These are phyloP conservation scores for Callionymus lyra DNA, from an alignment of 2,113 vertebrate species.

Conservation along the genomic window DNA sequence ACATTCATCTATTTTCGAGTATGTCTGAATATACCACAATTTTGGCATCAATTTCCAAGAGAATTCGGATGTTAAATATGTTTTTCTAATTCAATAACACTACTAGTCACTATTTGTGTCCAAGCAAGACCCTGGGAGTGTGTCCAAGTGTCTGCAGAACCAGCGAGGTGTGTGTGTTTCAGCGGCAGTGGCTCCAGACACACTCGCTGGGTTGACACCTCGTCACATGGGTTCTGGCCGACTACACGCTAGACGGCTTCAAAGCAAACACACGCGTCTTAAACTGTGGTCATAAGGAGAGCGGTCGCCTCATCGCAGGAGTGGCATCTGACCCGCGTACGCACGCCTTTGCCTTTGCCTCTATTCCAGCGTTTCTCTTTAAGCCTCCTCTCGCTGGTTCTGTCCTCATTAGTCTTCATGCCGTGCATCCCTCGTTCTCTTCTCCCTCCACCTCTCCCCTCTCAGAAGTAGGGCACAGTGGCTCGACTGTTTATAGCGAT, in stretches of 20 bases:
- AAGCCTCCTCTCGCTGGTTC: slow-evolving; percentile 14
- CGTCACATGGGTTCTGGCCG: slow-evolving; percentile 19
- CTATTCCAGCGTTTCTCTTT: slow-evolving; percentile 17
- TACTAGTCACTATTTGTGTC: no score
- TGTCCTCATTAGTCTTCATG: slow-evolving; percentile 32
- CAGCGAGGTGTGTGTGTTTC: slow-evolving; percentile 1
- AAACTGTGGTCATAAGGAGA: slow-evolving; percentile 24
- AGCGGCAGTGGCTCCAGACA: slow-evolving; percentile 19
- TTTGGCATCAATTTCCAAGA: no score
- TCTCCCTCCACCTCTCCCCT: slow-evolving; percentile 20
- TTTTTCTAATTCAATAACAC: no score
- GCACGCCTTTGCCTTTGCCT: slow-evolving; percentile 16
- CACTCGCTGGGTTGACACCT: slow-evolving; percentile 14
- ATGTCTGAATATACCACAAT: no score
- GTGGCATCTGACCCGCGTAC: slow-evolving; percentile 32
- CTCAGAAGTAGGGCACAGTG: slow-evolving; percentile 60
- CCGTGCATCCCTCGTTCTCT: slow-evolving; percentile 20
- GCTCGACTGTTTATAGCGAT: slow-evolving; percentile 54
- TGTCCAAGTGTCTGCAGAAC: not conserved
- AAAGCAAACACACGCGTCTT: slow-evolving; percentile 3
- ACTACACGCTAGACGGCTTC: slow-evolving; percentile 4
- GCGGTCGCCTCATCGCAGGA: slow-evolving; percentile 35
- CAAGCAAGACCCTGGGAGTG: no score
- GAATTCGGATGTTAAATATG: no score
- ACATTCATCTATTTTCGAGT: no score